These are phyloP conservation scores for Microplitis mediator DNA, from an alignment of 1,140 invertebrate species.

Conservation along the genomic window DNA sequence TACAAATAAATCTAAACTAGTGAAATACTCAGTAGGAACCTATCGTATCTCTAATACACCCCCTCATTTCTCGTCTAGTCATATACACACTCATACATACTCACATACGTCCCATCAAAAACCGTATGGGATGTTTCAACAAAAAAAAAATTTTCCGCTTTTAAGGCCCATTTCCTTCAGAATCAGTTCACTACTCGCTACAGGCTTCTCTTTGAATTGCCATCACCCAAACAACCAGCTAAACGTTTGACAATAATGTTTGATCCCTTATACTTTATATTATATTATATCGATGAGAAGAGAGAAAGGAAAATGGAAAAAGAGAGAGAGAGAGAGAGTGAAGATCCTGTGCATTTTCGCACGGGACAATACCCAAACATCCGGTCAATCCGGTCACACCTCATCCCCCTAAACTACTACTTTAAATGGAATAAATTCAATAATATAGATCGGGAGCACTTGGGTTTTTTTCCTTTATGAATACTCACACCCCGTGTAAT, in stretches of 20 bases:
- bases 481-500: neutral
- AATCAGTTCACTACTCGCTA: neutral
- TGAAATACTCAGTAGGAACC: no score
- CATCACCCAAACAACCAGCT: neutral
- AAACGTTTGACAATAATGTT: constrained; percentile 4
- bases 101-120: neutral
- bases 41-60: neutral
- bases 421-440: neutral
- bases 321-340: no score
- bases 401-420: neutral
- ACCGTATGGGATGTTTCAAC: neutral
- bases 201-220: neutral
- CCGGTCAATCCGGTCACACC: constrained; percentile 3
- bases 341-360: neutral
- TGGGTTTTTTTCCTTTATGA: neutral
- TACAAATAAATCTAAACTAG: no score
- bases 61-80: neutral
- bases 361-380: constrained; percentile 3
- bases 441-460: constrained; percentile 1
- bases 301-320: no score
- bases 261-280: neutral
- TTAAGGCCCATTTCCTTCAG: constrained; percentile 4
- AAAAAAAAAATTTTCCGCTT: neutral
- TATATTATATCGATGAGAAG: no score
- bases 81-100: neutral